Percentiles rank a stretch among this genome's conserved stretches.
These are phyloP conservation scores for Lucilia sericata DNA, from an alignment of 1,140 invertebrate genomes.

Conservation along the genomic window DNA sequence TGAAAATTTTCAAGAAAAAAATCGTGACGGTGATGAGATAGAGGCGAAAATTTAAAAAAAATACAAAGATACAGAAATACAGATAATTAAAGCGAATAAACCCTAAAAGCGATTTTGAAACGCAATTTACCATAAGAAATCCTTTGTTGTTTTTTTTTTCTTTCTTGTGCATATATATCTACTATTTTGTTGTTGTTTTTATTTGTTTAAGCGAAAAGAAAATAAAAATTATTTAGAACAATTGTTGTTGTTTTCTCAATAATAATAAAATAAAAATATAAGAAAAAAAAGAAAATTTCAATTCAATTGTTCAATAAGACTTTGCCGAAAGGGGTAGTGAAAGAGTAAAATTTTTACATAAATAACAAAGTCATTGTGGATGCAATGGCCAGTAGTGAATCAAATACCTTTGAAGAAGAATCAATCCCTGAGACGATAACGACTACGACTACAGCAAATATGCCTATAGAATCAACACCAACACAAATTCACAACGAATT, in stretches of 20 bases:
- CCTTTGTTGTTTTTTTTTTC: constrained; percentile 2
- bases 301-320: background rate
- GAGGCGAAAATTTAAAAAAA: background rate
- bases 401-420: constrained; percentile 48
- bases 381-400: constrained; percentile 39
- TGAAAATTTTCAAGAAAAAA: background rate
- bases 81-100: constrained; percentile 23
- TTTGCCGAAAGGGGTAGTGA: background rate
- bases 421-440: background rate
- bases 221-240: constrained; percentile 15
- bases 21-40: background rate
- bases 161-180: too few relatives aligned
- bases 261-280: background rate
- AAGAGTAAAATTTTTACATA: constrained; percentile 12
- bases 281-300: background rate
- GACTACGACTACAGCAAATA: constrained; percentile 44
- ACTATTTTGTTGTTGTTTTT: background rate
- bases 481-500: background rate
- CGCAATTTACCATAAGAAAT: constrained; percentile 25
- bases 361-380: constrained; percentile 26
- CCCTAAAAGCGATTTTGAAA: constrained; percentile 7
- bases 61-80: background rate
- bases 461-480: background rate
- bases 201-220: background rate
- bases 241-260: background rate